Base-by-base conservation (phyloP, 53 echinoderm and acorn worm species). In the Echinarachnius parma region DNA sequence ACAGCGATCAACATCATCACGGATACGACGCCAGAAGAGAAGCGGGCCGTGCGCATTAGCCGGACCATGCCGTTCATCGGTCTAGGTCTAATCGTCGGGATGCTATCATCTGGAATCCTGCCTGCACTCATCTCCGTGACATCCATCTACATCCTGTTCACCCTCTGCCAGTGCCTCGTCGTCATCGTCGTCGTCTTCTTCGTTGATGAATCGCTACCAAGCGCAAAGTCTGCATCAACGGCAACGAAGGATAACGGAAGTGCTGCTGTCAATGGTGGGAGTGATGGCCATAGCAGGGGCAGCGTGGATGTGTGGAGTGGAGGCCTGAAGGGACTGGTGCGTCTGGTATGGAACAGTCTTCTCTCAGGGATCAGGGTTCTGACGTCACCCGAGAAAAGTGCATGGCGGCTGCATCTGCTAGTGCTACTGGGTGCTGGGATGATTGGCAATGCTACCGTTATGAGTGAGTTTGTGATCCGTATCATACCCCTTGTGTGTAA, bases 1-100 rank as follows among this genome's bases (percentile, higher is more conserved):
- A 86, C 86, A 15, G 47, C 70, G 21, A 61, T 86, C 23, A 77
- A 81, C 54, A 81, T 76, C 70, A 64, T 86, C 57, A 86, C 81
- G 16, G 86, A 86, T 31, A 62, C 30, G 30, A 86, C 86, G 5
- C 86, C 81, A 2, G 81, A 54, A 37, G 81, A 77, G 29, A 77
- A 72, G 30, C 77, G 81, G 22, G 66, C 78, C 20, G 56, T 32
- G 31, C 62, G 57, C 9, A 61, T 86, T 0, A 81, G 86, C 42
- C 42, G 77, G 20, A 77, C 71, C 5, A 60, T 81, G 52, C 81
- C 81, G 1, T 77, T 81, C 21, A 27, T 77, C 10, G 86, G 77
- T 21, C 65, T 86, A 2, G 86, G 86, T 2, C 62, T 48, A 27
- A 54, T 81, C 34, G 54, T 71, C 10, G 86, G 86, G 0, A 81